These are phyloP conservation scores for Coelinius sp. DNA, from an alignment of 2,888 invertebrate species.

Conservation along the genomic window DNA sequence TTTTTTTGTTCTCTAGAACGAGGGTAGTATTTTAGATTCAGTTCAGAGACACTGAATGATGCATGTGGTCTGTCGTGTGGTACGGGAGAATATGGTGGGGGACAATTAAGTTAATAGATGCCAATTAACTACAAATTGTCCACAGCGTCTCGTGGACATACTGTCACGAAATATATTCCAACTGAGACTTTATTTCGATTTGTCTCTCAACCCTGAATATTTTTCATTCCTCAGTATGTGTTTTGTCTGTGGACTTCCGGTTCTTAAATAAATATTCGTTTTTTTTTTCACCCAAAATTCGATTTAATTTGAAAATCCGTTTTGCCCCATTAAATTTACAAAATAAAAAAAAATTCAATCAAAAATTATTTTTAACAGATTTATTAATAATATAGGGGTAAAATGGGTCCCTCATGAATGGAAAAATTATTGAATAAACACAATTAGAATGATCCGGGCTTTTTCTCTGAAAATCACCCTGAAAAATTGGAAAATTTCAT, in stretches of 20 bases:
- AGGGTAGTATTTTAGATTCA: neutral
- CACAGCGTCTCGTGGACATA: conserved; percentile 45
- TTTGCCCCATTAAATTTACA: too few species aligned
- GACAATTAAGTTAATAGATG: conserved; percentile 66
- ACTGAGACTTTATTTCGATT: conserved; percentile 36
- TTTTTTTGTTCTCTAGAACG: too few species aligned
- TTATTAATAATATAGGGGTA: too few species aligned
- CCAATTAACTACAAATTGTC: conserved; percentile 66
- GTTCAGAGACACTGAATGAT: conserved; percentile 43
- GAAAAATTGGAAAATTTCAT: neutral
- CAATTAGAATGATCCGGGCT: neutral
- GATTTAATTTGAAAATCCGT: too few species aligned
- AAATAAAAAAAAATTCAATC: too few species aligned
- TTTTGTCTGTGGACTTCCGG: neutral
- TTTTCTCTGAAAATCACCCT: neutral
- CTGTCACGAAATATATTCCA: conserved; percentile 27
- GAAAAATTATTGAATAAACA: neutral
- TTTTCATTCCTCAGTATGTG: conserved; percentile 27
- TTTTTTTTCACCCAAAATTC: too few species aligned
- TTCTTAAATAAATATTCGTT: neutral
- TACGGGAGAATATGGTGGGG: conserved; percentile 15
- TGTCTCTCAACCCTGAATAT: conserved; percentile 39
- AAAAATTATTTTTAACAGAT: too few species aligned
- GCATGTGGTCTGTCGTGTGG: conserved; percentile 24
- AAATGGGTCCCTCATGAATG: too few species aligned